A percentile compares a stretch with the other conserved stretches of the same genome.
Evolutionary conservation across 2,888 invertebrate genomes (phyloP).

Genomic region (Clepsis dumicolana): DNA sequence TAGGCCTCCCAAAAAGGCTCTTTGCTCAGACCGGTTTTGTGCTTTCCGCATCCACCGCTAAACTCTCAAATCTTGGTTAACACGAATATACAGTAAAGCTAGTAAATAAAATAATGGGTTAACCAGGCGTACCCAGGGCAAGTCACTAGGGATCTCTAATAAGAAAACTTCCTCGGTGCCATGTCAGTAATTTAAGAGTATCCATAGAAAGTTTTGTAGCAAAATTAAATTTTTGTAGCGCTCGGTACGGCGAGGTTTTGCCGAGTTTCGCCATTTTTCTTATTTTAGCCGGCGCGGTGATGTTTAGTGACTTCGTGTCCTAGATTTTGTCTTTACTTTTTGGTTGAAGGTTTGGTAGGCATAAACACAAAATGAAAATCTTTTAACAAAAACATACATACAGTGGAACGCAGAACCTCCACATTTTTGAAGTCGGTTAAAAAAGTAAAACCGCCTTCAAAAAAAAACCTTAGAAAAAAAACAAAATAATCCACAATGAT

Average conservation of each 20-base stretch:
- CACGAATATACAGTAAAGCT: neutral
- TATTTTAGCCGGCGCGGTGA: slow-evolving; percentile 15
- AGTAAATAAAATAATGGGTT: slow-evolving; percentile 32
- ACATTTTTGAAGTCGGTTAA: too few relatives aligned
- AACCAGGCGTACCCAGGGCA: slow-evolving; percentile 44
- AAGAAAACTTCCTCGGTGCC: slow-evolving; percentile 69
- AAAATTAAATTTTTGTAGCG: slow-evolving; percentile 72
- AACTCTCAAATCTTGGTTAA: neutral
- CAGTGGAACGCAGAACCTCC: too few relatives aligned
- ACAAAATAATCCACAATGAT: too few relatives aligned
- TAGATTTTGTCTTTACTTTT: neutral
- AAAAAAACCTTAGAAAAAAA: too few relatives aligned
- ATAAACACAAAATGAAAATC: neutral
- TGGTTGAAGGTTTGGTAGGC: neutral
- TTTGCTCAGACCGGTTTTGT: too few relatives aligned
- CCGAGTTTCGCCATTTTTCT: slow-evolving; percentile 47
- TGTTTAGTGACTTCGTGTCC: slow-evolving; percentile 33
- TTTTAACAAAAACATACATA: too few relatives aligned
- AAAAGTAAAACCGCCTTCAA: too few relatives aligned
- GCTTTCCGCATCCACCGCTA: too few relatives aligned
- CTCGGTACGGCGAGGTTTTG: slow-evolving; percentile 50
- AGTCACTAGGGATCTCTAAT: slow-evolving; percentile 58
- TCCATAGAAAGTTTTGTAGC: slow-evolving; percentile 68
- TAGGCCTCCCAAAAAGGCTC: too few relatives aligned
- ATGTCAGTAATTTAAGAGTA: slow-evolving; percentile 73